Conservation (phyloP, 2,113 vertebrate genomes). For the Calypte anna region DNA sequence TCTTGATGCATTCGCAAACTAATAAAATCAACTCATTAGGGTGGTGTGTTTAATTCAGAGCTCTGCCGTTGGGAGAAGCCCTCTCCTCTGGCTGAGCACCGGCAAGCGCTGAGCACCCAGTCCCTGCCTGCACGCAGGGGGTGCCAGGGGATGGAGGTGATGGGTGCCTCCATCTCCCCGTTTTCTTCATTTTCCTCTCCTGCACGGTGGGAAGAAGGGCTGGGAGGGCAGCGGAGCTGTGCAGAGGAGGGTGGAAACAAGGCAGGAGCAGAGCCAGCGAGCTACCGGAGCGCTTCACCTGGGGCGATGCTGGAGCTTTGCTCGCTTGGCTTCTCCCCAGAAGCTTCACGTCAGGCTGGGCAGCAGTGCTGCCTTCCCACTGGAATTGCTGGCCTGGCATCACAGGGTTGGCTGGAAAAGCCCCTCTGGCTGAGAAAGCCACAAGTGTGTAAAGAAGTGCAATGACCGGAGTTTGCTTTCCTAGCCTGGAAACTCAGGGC, state of each 20-base stretch:
- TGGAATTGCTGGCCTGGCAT: not conserved
- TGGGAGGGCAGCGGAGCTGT: not conserved
- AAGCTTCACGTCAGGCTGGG: conserved; percentile 33
- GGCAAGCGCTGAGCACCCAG: not conserved
- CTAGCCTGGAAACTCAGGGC: not conserved
- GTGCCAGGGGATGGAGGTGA: not conserved
- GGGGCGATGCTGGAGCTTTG: not conserved
- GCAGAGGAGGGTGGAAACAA: not conserved
- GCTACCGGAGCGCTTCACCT: not conserved
- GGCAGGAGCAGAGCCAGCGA: not conserved
- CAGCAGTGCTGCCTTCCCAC: not conserved
- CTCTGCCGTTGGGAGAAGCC: conserved; percentile 60
- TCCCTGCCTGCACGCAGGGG: rapidly evolving
- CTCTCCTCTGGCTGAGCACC: conserved; percentile 10
- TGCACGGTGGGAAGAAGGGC: not conserved
- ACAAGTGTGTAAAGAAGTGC: conserved; percentile 51
- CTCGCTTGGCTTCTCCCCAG: conserved; percentile 61
- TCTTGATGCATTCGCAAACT: conserved; percentile 75
- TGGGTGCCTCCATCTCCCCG: not conserved
- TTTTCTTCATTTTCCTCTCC: not conserved
- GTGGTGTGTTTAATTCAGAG: conserved; percentile 74
- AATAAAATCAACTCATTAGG: conserved; percentile 84
- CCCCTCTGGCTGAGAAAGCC: conserved; percentile 42
- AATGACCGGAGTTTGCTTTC: not conserved
- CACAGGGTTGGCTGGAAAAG: conserved; percentile 16